phyloP scores from a whole-genome alignment of 2,797 vertebrate genomes.

The Pelochelys cantorii region DNA sequence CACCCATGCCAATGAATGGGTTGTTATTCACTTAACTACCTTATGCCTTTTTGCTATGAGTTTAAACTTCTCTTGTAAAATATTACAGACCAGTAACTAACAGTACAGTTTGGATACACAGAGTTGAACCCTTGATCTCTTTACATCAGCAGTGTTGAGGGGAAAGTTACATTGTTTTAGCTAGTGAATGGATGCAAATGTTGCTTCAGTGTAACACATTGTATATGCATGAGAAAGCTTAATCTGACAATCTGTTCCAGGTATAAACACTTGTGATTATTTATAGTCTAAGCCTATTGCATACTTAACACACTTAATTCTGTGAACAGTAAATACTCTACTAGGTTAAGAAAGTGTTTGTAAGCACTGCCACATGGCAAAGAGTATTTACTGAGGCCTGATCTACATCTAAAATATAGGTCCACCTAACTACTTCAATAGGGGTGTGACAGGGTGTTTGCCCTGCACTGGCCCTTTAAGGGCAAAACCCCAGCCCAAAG shows the following conservation, averaged over 20 bases:
- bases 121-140: neutral
- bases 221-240: slow-evolving; percentile 52
- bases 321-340: slow-evolving; percentile 67
- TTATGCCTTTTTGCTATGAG: neutral
- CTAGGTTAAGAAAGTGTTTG: slow-evolving; percentile 60
- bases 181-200: slow-evolving; percentile 10
- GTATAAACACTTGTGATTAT: slow-evolving; percentile 55
- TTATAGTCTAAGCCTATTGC: slow-evolving; percentile 59
- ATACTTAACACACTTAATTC: slow-evolving; percentile 58
- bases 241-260: slow-evolving; percentile 57
- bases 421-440: neutral
- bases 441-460: no score
- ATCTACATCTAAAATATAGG: neutral
- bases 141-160: neutral
- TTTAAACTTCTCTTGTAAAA: neutral
- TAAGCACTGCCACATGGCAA: slow-evolving; percentile 59
- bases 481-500: no score
- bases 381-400: slow-evolving; percentile 17
- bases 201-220: slow-evolving; percentile 53
- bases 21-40: neutral
- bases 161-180: slow-evolving; percentile 15
- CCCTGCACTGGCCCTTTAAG: no score
- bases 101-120: neutral
- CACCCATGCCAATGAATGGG: neutral
- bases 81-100: neutral